Evolutionary conservation across 2,797 vertebrate species (phyloP).

Genomic region (Syngnathus rostellatus): DNA sequence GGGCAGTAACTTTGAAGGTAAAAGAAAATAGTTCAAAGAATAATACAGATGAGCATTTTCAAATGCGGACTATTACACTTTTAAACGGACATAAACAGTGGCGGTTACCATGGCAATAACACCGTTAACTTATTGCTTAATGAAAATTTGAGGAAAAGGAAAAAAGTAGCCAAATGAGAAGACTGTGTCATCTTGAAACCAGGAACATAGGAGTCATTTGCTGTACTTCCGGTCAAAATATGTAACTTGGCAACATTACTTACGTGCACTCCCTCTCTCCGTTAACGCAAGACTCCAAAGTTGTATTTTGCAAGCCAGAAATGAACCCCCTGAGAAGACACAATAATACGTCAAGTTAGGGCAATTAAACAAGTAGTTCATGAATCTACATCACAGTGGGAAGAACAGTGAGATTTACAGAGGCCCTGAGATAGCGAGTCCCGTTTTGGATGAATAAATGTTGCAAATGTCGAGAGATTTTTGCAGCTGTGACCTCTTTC

Average conservation of each 20-base stretch:
- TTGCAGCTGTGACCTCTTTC: constrained; percentile 45
- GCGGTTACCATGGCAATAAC: neutral
- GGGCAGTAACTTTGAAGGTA: neutral
- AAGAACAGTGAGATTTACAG: neutral
- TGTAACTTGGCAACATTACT: constrained; percentile 1
- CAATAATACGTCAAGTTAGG: constrained; percentile 8
- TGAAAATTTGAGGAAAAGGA: too few species aligned
- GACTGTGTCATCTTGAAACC: neutral
- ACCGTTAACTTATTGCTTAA: neutral
- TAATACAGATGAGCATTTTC: neutral
- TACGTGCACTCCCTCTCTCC: neutral
- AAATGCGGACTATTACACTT: neutral
- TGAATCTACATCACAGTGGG: neutral
- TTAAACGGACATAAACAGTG: neutral
- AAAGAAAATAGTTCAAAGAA: neutral
- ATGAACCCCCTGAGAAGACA: constrained; percentile 12
- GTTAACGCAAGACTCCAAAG: constrained; percentile 1
- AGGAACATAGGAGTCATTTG: neutral
- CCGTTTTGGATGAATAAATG: constrained; percentile 14
- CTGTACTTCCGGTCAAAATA: neutral
- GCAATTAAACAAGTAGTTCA: neutral
- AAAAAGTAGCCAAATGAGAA: neutral
- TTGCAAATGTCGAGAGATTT: constrained; percentile 12
- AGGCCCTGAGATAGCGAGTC: neutral
- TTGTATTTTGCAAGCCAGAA: constrained; percentile 2